Evolutionary conservation across 2,113 vertebrate species (phyloP).

Genomic region (Eudyptes chrysolophus): DNA sequence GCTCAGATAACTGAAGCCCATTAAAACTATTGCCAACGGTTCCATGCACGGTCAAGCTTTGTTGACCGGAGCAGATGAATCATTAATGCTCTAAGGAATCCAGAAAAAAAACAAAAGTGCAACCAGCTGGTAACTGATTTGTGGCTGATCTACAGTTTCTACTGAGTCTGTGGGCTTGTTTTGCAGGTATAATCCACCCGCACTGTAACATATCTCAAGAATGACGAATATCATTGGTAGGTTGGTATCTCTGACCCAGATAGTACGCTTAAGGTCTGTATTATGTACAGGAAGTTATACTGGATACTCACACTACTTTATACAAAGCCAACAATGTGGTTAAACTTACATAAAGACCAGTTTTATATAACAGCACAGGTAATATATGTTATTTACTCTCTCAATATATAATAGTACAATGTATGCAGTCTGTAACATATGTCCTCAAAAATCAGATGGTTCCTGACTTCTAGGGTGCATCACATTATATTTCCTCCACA

Average conservation of each 20-base stretch:
- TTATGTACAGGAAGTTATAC: not conserved
- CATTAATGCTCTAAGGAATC: not conserved
- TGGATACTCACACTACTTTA: not conserved
- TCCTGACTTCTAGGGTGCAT: not conserved
- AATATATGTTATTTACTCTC: not conserved
- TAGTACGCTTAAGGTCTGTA: not conserved
- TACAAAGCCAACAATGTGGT: not conserved
- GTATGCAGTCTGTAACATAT: not conserved
- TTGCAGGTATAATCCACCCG: not conserved
- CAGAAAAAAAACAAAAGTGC: not conserved
- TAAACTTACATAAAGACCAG: not conserved
- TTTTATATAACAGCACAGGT: not conserved
- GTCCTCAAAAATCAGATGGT: not conserved
- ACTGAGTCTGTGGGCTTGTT: not conserved
- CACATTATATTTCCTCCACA: not conserved
- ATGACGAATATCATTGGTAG: not conserved
- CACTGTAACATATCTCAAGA: not conserved
- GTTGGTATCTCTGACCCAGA: not conserved
- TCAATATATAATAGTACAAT: not conserved
- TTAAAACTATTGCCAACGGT: not conserved
- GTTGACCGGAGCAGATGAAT: not conserved
- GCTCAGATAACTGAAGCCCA: not conserved
- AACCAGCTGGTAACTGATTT: not conserved
- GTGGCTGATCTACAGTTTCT: not conserved
- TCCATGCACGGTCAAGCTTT: not conserved